These are phyloP conservation scores for Myotis davidii DNA, from an alignment of 2,113 vertebrate genomes.

Conservation along the genomic window DNA sequence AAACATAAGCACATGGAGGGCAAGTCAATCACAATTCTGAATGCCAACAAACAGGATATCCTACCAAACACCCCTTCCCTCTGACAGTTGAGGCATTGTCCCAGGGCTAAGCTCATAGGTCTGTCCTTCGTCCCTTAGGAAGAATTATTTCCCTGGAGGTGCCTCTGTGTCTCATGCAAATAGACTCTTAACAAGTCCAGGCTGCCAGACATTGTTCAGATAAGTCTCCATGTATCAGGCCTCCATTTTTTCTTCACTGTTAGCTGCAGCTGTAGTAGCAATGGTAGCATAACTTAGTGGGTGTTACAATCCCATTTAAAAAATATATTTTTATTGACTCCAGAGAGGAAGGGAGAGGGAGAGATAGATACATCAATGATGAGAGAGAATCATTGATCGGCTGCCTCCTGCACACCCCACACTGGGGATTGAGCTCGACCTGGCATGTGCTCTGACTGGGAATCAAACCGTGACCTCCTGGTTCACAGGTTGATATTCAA, in stretches of 20 bases:
- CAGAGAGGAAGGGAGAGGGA: too few species aligned
- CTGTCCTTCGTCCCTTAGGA: not conserved
- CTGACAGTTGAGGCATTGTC: not conserved
- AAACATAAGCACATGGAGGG: not conserved
- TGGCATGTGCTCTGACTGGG: too few species aligned
- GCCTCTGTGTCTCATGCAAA: not conserved
- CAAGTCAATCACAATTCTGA: too few species aligned
- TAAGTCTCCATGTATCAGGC: not conserved
- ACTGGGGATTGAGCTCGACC: too few species aligned
- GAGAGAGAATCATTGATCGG: too few species aligned
- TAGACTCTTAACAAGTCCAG: not conserved
- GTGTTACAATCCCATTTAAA: not conserved
- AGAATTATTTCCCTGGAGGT: not conserved
- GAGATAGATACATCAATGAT: too few species aligned
- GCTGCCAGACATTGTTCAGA: not conserved
- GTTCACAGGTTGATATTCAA: too few species aligned
- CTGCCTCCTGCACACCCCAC: too few species aligned
- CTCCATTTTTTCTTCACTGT: not conserved
- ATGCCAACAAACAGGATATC: not conserved
- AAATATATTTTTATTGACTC: too few species aligned
- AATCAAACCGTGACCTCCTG: too few species aligned
- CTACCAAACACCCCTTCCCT: not conserved
- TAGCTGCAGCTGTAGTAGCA: not conserved
- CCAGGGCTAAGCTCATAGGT: not conserved
- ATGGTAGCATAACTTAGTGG: not conserved